A percentile compares a stretch with the other conserved stretches of the same genome.
phyloP scores from a whole-genome alignment of 1,140 invertebrate genomes.

The Nephila pilipes region DNA sequence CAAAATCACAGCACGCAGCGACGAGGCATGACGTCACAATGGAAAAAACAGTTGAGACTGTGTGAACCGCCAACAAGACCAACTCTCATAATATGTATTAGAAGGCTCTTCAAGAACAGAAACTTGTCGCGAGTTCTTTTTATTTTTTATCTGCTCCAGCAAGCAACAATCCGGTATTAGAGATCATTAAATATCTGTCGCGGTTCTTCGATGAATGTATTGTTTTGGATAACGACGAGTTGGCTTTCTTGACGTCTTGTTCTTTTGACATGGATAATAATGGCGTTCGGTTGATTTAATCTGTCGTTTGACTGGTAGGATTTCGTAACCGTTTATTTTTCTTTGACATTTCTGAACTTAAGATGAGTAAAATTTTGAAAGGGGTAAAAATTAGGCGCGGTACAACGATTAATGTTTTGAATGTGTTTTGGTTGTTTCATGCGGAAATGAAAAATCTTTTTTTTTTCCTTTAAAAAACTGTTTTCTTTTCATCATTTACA shows the following conservation, averaged over 20 bases:
- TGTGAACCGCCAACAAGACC: neutral
- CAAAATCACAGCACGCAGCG: slow-evolving; percentile 10
- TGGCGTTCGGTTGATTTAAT: no score
- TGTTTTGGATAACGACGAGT: slow-evolving; percentile 1
- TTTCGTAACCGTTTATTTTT: no score
- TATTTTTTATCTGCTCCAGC: slow-evolving; percentile 10
- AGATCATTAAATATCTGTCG: slow-evolving; percentile 27
- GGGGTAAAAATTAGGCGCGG: no score
- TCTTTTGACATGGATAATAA: no score
- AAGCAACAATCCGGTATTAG: slow-evolving; percentile 8
- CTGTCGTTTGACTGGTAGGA: no score
- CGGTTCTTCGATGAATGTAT: slow-evolving; percentile 6
- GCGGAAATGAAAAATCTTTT: no score
- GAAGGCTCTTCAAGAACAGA: neutral
- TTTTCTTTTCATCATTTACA: no score
- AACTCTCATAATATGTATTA: slow-evolving; percentile 19
- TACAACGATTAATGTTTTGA: no score
- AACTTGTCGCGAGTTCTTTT: slow-evolving; percentile 17
- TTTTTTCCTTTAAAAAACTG: no score
- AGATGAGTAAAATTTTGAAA: no score
- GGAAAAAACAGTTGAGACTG: neutral
- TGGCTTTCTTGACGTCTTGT: neutral
- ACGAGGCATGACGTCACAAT: neutral
- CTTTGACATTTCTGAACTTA: no score
- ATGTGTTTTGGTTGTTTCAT: no score